Conservation (phyloP, 2,888 invertebrate genomes). For the Campoplex capitator region DNA sequence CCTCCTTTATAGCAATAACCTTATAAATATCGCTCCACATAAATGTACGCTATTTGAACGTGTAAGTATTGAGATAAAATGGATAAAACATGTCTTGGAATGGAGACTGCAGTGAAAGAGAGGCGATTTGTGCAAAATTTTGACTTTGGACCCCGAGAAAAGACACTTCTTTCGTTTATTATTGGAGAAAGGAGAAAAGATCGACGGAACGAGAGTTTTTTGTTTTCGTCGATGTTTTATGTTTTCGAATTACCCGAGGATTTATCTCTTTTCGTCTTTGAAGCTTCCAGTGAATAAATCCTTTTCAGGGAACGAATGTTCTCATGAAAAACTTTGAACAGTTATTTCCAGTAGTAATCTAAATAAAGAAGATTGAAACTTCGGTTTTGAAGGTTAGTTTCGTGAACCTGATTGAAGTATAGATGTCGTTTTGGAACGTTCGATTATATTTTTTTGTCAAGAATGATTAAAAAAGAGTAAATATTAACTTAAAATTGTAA, state of each 20-base stretch:
- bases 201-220: not conserved
- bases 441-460: not conserved
- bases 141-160: slow-evolving; percentile 42
- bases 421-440: not conserved
- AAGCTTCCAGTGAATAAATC: too few species aligned
- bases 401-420: not conserved
- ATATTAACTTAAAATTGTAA: not conserved
- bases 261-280: too few species aligned
- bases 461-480: not conserved
- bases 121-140: slow-evolving; percentile 49
- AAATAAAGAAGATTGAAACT: too few species aligned
- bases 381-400: too few species aligned
- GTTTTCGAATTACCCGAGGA: too few species aligned
- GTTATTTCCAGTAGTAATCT: too few species aligned
- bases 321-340: not conserved
- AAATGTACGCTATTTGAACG: not conserved
- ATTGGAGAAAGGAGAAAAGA: not conserved
- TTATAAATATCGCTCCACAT: not conserved
- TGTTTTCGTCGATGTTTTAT: too few species aligned
- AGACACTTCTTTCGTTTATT: not conserved
- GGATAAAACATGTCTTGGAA: not conserved
- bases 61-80: not conserved
- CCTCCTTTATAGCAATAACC: not conserved
- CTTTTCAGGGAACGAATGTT: too few species aligned
- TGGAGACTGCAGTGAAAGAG: not conserved